Percentiles rank a stretch among this genome's conserved stretches.
Conservation (phyloP, 2,797 vertebrate species). For the Hippoglossus hippoglossus region DNA sequence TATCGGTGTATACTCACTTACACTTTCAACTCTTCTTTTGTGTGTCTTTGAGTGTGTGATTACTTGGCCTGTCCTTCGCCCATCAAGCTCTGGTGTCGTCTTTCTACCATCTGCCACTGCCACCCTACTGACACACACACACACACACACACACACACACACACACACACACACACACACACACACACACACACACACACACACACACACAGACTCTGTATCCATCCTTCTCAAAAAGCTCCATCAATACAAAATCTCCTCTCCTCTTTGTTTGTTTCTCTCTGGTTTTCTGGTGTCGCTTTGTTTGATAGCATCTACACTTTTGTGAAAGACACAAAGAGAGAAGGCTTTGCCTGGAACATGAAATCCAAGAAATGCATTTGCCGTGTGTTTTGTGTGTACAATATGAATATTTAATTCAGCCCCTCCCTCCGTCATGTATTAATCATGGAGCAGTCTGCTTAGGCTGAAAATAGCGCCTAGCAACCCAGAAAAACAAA, state of each 20-base stretch:
- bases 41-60: conserved; percentile 56
- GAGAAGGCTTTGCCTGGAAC: not conserved
- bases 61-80: conserved; percentile 77
- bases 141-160: conserved; percentile 27
- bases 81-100: conserved; percentile 82
- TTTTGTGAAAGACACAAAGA: conserved; percentile 34
- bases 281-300: not conserved
- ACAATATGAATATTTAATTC: conserved; percentile 81
- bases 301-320: not conserved
- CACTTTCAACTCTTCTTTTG: conserved; percentile 45
- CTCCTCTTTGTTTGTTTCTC: not conserved
- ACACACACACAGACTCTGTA: not conserved
- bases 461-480: conserved; percentile 79
- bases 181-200: conserved; percentile 34
- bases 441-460: conserved; percentile 85
- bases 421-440: conserved; percentile 75
- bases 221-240: not conserved
- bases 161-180: conserved; percentile 21
- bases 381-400: conserved; percentile 53
- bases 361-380: conserved; percentile 45
- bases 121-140: conserved; percentile 63
- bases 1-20: conserved; percentile 18
- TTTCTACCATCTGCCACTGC: conserved; percentile 84
- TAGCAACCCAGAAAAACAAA: conserved; percentile 79
- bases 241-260: conserved; percentile 11